Evolutionary conservation across 2,888 invertebrate species (phyloP).

Genomic region (Nephrotoma guestfalica): DNA sequence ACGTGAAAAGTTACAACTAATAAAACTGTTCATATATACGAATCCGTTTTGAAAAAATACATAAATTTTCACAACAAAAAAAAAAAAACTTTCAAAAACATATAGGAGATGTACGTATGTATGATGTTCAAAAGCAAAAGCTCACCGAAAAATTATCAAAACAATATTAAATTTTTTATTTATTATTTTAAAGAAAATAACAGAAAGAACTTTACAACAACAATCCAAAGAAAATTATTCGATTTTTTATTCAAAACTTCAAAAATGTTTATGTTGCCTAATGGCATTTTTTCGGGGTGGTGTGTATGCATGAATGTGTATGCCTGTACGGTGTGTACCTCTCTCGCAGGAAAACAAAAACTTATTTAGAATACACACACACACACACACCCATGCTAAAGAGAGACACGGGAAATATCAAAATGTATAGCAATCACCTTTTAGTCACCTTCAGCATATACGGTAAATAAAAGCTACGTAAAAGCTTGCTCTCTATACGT

Average conservation of each 20-base stretch:
- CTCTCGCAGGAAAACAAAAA: background rate
- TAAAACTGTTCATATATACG: background rate
- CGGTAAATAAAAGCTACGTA: background rate
- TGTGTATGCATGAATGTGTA: background rate
- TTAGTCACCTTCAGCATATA: background rate
- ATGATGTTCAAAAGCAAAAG: background rate
- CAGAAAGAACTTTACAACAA: background rate
- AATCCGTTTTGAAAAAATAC: background rate
- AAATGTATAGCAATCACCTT: background rate
- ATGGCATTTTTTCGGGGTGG: background rate
- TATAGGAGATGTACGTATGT: background rate
- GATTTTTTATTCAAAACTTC: background rate
- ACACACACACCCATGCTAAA: background rate
- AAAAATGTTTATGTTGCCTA: background rate
- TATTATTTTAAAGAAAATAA: background rate
- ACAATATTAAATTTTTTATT: background rate
- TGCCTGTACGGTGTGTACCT: background rate
- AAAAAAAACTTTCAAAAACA: background rate
- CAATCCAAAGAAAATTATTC: background rate
- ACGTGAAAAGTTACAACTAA: background rate
- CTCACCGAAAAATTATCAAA: background rate
- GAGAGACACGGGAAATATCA: background rate
- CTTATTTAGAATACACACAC: background rate
- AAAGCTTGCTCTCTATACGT: background rate
- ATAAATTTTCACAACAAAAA: background rate